Evolutionary conservation across 1,140 invertebrate species (phyloP).

Genomic region (Octopus sinensis): DNA sequence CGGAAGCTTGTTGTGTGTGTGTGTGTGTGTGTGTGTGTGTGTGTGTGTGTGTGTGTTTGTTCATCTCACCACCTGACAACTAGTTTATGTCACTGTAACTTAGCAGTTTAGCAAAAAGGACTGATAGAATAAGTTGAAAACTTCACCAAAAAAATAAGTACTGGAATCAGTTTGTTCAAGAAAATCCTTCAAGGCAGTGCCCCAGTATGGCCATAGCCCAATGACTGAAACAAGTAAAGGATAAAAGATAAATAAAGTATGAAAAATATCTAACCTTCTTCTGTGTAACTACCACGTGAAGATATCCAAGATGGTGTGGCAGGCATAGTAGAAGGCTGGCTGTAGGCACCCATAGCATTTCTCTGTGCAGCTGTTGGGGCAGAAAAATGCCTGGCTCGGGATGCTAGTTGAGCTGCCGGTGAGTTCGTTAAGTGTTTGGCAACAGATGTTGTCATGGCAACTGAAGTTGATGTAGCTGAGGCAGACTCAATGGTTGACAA

Average conservation of each 20-base stretch:
- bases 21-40: no score
- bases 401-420: slow-evolving; percentile 16
- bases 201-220: no score
- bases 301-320: slow-evolving; percentile 48
- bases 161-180: no score
- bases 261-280: slow-evolving; percentile 38
- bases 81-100: no score
- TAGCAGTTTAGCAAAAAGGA: no score
- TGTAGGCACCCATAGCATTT: slow-evolving; percentile 28
- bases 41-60: no score
- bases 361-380: slow-evolving; percentile 42
- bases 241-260: neutral
- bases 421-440: slow-evolving; percentile 6
- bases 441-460: neutral
- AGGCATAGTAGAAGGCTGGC: slow-evolving; percentile 39
- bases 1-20: no score
- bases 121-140: no score
- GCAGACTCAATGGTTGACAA: slow-evolving; percentile 13
- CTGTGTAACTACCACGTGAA: slow-evolving; percentile 45
- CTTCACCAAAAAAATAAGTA: no score
- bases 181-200: no score
- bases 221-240: slow-evolving; percentile 15
- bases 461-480: slow-evolving; percentile 13
- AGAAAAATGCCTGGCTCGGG: slow-evolving; percentile 41
- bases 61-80: no score